Evolutionary conservation across 2,797 vertebrate species (phyloP).

Genomic region (Phrynocephalus forsythii): DNA sequence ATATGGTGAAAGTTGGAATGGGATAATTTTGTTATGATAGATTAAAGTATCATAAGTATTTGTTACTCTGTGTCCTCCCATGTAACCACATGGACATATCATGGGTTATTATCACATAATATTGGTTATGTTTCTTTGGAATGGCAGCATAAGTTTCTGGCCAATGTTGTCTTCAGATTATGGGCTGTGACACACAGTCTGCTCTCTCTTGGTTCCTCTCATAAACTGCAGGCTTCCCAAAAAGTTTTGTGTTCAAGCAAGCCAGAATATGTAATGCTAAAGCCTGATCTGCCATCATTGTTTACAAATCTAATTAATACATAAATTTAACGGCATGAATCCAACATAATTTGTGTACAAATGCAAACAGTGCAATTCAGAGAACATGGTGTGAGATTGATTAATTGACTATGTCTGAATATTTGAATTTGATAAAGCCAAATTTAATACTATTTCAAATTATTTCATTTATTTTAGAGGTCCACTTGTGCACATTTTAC

Average conservation of each 20-base stretch:
- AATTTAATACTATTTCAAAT: not conserved
- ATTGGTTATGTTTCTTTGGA: not conserved
- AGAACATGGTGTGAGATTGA: not conserved
- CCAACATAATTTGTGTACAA: not conserved
- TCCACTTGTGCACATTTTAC: not conserved
- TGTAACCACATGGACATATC: not conserved
- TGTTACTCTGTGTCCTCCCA: not conserved
- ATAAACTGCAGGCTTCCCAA: not conserved
- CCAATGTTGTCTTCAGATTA: not conserved
- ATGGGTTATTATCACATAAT: not conserved
- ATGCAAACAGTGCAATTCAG: not conserved
- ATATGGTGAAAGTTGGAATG: not conserved
- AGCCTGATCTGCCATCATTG: not conserved
- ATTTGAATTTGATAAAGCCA: not conserved
- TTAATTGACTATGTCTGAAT: not conserved
- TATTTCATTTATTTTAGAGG: not conserved
- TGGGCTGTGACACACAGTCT: not conserved
- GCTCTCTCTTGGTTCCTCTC: not conserved
- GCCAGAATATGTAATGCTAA: not conserved
- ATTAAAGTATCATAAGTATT: not conserved
- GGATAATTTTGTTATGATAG: not conserved
- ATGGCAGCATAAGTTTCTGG: not conserved
- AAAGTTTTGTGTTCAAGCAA: not conserved
- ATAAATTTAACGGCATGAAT: not conserved
- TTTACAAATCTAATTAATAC: not conserved